Base-by-base conservation (phyloP, 2,888 invertebrate species). In the Oligia latruncula region DNA sequence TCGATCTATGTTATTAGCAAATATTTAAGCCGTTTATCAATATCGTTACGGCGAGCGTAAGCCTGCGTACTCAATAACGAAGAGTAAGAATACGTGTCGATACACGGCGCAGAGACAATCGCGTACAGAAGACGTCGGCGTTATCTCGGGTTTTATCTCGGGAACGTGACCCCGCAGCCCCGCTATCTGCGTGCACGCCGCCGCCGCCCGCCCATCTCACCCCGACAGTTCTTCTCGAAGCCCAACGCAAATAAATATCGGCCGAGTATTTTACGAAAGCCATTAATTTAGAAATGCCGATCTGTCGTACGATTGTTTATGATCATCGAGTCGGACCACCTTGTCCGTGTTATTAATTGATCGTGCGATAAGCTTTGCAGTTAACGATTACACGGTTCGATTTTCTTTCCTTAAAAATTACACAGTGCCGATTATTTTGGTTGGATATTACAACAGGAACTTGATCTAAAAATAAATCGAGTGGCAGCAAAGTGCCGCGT, bases 81-180 rank as follows among this genome's bases (percentile, higher is more conserved):
- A 85, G 81, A 81, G 83, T 81, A 86, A 82, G 73, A 85, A 81
- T 89, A 83, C 82, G 86, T 80, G 81, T 83, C 79, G 84, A 86
- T 87, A 88, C 87, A 87, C 88, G 90, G 90, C 79, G 90, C 91
- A 90, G 92, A 95, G 94, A 96, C 95, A 95, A 95, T 94, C 94
- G 94, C 90, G 90, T 91, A 91, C 93, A 94, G 95, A 95, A 95
- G 95, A 94, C 93, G 94, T 89, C 87, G 85, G 86, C 85, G 90
- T 95, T 97, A 97, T 96, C 96, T 93, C 65, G 40, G 71, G 89
- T 91, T 92, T 95, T 96, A 96, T 96, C 97, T 95, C 83, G 88
- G 91, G 95, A 95, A 95, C 96, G 96, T 95, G 97, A 96, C 96
- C 96, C 94, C 96, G 95, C 95, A 95, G 96, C 96, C 96, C 93